Base-by-base conservation (phyloP, 2,888 invertebrate species). In the Cryptus viduatorius region DNA sequence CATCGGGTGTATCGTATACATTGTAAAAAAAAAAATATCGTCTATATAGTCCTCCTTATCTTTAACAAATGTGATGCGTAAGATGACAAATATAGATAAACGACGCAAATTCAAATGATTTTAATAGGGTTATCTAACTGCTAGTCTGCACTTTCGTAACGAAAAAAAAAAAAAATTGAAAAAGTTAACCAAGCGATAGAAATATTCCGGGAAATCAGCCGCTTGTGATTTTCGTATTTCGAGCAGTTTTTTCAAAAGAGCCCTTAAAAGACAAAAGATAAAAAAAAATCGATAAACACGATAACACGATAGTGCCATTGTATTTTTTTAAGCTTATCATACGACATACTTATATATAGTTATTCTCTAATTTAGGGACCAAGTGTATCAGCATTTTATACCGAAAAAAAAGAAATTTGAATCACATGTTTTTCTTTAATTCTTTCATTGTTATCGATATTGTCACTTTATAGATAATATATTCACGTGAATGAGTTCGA, bases 301-400 rank as follows among this genome's bases (percentile, higher is more conserved):
- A 61, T 61, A 73, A 29, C 73, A 46, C 53, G 64, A 81, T 86
- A 87, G 87, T 89, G 89, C 88, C 89, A 89, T 90, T 88, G 85
- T 65, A 75, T 87, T 85, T 86, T 78, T 48, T 84, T 86, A 84
- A 84, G 84, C 46, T 82, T 86, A 64, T 86, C 77, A 75, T 71
- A 77, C 79, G 68, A 31, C 46, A 16, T 31, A 48, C 12, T 1
- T 29, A 61, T 29, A 16, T 86, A 84, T 79, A 29, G 85, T 67
- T 86, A 75, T 86, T 83, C 42, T 71, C 61, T 86, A 86, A 83
- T 80, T 87, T 88, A 88, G 86, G 84, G 83, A 88, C 84, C 87
- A 88, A 88, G 37, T 86, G 80, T 86, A 84, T 65, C 75, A 76
- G 73, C 76, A 86, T 87, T 82, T 83, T 87, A 69, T 86, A 83